phyloP scores from a whole-genome alignment of 2,888 invertebrate species.

The Chloromyia formosa region DNA sequence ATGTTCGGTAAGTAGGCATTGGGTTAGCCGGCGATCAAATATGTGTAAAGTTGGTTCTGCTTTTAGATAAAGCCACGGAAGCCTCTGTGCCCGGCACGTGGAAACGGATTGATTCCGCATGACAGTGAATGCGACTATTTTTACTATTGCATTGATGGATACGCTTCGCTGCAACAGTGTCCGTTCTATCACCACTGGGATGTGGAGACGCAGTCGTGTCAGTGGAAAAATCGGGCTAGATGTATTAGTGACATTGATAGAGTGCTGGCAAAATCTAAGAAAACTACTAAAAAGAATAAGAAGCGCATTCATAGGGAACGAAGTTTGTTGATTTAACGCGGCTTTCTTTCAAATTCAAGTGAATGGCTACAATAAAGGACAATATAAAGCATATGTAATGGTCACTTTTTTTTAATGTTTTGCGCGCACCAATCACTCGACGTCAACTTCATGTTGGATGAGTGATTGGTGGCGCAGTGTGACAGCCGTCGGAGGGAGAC shows the following conservation, averaged over 20 bases:
- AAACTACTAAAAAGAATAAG: neutral
- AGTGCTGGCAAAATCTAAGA: neutral
- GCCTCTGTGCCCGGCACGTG: conserved; percentile 25
- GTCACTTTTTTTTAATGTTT: no score
- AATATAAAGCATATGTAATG: no score
- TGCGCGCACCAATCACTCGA: no score
- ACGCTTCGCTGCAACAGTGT: conserved; percentile 60
- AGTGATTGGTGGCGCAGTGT: no score
- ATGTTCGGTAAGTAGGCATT: conserved; percentile 52
- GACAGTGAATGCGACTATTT: conserved; percentile 60
- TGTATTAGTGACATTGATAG: conserved; percentile 51
- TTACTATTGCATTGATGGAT: conserved; percentile 61
- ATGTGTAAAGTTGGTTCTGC: neutral
- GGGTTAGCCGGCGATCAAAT: neutral
- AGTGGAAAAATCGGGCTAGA: conserved; percentile 57
- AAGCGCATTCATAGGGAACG: neutral
- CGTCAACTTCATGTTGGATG: no score
- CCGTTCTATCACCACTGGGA: conserved; percentile 61
- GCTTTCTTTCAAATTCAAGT: no score
- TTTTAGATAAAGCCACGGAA: conserved; percentile 12
- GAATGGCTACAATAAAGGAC: no score
- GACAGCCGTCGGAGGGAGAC: no score
- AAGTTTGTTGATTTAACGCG: no score
- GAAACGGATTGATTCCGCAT: conserved; percentile 56
- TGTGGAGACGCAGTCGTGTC: conserved; percentile 56